These are phyloP conservation scores for Gyrodactylus salaris DNA, from an alignment of 1,140 invertebrate species.

Conservation along the genomic window DNA sequence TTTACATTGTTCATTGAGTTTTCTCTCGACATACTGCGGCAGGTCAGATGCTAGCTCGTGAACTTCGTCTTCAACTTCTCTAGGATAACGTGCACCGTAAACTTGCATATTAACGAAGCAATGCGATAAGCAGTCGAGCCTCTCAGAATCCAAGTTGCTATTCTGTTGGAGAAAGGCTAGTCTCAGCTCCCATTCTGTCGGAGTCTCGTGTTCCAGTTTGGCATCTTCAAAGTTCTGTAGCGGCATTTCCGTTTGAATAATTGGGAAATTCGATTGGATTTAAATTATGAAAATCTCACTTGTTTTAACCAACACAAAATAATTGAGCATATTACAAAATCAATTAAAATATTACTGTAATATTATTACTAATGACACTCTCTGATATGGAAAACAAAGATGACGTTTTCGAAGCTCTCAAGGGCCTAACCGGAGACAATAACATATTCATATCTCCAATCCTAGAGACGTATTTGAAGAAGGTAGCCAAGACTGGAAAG, in stretches of 20 bases:
- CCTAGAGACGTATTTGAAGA: constrained; percentile 52
- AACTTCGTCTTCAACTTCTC: neutral
- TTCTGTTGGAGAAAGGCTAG: neutral
- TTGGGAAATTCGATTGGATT: no score
- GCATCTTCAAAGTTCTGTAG: neutral
- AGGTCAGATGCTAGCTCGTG: neutral
- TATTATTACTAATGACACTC: neutral
- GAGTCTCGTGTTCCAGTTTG: neutral
- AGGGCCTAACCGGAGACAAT: constrained; percentile 7
- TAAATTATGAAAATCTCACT: no score
- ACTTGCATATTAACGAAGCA: neutral
- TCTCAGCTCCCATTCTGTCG: neutral
- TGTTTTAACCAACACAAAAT: no score
- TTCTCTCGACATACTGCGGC: neutral
- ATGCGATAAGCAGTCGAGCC: neutral
- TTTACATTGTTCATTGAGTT: no score
- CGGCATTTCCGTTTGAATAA: no score
- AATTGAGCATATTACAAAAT: no score
- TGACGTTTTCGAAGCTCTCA: constrained; percentile 14
- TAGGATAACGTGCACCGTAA: neutral
- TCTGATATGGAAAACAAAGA: constrained; percentile 15
- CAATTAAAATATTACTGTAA: no score
- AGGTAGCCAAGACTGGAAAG: constrained; percentile 64
- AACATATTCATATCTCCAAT: constrained; percentile 33
- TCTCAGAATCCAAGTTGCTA: neutral